phyloP scores from a whole-genome alignment of 2,113 vertebrate species.

The Nothoprocta perdicaria region DNA sequence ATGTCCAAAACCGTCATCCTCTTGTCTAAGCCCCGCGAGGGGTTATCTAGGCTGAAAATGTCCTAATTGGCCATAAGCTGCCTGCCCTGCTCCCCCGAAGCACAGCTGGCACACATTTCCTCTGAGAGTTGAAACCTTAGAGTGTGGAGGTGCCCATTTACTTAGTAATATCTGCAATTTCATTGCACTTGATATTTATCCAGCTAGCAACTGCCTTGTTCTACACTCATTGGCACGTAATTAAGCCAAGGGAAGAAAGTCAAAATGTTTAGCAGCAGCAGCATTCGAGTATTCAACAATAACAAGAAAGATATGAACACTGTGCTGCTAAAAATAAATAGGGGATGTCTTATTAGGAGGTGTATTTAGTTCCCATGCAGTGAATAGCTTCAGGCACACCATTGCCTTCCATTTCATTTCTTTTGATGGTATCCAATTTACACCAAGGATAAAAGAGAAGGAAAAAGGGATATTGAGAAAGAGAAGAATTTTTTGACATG shows the following conservation, averaged over 20 bases:
- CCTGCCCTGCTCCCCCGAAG: background rate
- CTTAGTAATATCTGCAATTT: background rate
- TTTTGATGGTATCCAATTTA: conserved; percentile 46
- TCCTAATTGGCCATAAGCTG: background rate
- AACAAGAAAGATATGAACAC: conserved; percentile 34
- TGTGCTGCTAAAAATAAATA: conserved; percentile 53
- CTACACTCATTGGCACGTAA: conserved; percentile 55
- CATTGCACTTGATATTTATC: conserved; percentile 22
- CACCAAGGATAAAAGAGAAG: conserved; percentile 28
- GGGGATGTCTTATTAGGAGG: conserved; percentile 50
- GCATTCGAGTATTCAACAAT: conserved; percentile 45
- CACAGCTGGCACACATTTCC: background rate
- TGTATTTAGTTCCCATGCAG: conserved; percentile 15
- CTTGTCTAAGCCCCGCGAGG: background rate
- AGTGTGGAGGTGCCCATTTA: conserved; percentile 33
- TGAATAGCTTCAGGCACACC: conserved; percentile 49
- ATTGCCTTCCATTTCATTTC: conserved; percentile 58
- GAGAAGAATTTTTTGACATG: background rate
- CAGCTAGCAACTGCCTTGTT: conserved; percentile 33
- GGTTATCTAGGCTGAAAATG: background rate
- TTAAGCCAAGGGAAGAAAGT: conserved; percentile 61
- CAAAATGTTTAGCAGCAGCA: conserved; percentile 44
- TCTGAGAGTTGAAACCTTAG: background rate
- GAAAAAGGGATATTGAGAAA: conserved; percentile 20
- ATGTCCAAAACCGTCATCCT: background rate